Evolutionary conservation across 2,113 vertebrate genomes (phyloP).

Genomic region (Engraulis encrasicolus): DNA sequence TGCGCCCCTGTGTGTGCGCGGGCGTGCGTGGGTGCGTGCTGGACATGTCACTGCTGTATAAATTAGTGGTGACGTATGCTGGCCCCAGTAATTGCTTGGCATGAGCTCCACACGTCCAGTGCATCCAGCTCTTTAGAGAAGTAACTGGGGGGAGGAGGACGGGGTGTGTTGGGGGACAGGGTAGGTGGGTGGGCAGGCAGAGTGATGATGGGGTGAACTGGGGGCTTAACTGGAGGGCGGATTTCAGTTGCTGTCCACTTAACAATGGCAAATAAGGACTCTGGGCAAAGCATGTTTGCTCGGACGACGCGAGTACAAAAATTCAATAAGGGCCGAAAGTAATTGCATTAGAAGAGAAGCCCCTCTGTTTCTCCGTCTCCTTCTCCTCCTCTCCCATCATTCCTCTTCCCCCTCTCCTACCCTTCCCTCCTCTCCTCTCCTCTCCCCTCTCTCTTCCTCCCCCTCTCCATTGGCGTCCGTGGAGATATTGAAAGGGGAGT

Average conservation of each 20-base stretch:
- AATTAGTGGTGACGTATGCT: too few species aligned
- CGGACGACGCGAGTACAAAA: not conserved
- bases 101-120: too few species aligned
- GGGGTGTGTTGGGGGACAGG: not conserved
- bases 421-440: not conserved
- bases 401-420: not conserved
- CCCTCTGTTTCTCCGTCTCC: too few species aligned
- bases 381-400: too few species aligned
- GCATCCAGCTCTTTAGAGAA: too few species aligned
- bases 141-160: too few species aligned
- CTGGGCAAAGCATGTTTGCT: conserved; percentile 9
- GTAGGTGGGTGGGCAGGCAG: not conserved
- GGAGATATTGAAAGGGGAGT: not conserved
- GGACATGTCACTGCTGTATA: too few species aligned
- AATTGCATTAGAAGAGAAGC: not conserved
- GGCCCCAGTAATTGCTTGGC: too few species aligned
- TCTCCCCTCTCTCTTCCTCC: too few species aligned
- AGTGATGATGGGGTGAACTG: not conserved
- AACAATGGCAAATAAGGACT: conserved; percentile 2
- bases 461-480: not conserved
- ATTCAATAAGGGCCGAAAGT: not conserved
- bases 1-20: too few species aligned
- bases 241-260: not conserved
- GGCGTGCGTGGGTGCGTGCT: too few species aligned
- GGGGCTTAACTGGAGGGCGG: not conserved